Base-by-base conservation (phyloP, 2,888 invertebrate species). In the Lutraria lutraria region DNA sequence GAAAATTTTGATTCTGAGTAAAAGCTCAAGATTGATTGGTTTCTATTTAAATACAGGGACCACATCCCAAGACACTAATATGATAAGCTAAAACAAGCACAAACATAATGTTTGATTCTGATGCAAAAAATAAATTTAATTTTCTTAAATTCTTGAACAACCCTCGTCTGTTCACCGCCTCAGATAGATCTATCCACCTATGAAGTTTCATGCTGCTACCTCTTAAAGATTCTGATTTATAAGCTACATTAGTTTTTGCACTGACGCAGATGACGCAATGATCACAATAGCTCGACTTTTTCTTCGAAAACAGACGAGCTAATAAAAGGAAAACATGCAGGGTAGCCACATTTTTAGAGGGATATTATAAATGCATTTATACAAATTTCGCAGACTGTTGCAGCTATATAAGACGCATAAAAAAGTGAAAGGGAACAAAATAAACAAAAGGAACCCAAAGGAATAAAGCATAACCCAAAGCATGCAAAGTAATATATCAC, bases 401-500 rank as follows among this genome's bases (percentile, higher is more conserved):
- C 63, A 68, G n/a, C 15, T 31, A 13, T 15, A 72, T 16, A 72
- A 72, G 15, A 31, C 4, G 2, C 16, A 52, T 52, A 25, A 80
- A 80, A 52, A 34, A 79, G 43, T n/a, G 31, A 16, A 79, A 10
- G 79, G 1, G n/a, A n/a, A n/a, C n/a, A n/a, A 53, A n/a, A 43
- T 4, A n/a, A 81, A 25, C 29, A 81, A 31, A 34, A 76, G 0
- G 34, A 76, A 31, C 31, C 76, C 76, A 76, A 76, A 76, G 76
- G 63, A 68, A 25, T 0, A 25, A 68, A 68, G 25, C 52, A 81
- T 53, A 81, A 81, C 25, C 81, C 19, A 54, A 52, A 52, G 25
- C 81, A 81, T 81, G 81, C 43, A 52, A 76, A 76, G 76, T 31
- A 60, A 52, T 25, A n/a, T n/a, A 83, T 53, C 83, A 68, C 68